These are phyloP conservation scores for Stenichneumon culpator DNA, from an alignment of 2,888 invertebrate species.

Conservation along the genomic window DNA sequence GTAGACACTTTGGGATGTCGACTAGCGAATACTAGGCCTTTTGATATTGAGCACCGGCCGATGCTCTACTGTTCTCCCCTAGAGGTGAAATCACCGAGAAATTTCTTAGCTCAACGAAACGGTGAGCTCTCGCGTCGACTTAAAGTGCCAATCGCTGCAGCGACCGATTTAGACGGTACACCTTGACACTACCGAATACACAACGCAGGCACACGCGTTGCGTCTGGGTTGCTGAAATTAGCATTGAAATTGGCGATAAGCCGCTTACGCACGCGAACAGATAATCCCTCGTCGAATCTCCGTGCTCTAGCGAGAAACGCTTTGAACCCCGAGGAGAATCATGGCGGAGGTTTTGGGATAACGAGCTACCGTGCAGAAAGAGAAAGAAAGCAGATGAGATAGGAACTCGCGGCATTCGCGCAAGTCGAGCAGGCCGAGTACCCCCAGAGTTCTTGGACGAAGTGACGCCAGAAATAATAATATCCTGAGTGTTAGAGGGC, in stretches of 20 bases:
- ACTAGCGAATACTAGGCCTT: no score
- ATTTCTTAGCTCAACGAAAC: not conserved
- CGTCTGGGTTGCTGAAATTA: slow-evolving; percentile 76
- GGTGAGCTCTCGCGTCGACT: not conserved
- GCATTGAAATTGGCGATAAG: slow-evolving; percentile 81
- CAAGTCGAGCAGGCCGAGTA: slow-evolving; percentile 32
- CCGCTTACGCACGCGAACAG: slow-evolving; percentile 75
- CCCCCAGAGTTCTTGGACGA: slow-evolving; percentile 37
- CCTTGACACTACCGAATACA: not conserved
- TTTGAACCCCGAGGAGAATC: slow-evolving; percentile 71
- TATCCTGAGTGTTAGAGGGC: slow-evolving; percentile 63
- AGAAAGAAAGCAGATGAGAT: slow-evolving; percentile 36
- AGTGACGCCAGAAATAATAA: slow-evolving; percentile 77
- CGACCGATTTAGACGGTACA: not conserved
- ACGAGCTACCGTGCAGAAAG: slow-evolving; percentile 8
- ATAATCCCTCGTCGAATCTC: slow-evolving; percentile 81
- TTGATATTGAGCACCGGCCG: no score
- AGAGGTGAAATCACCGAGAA: not conserved
- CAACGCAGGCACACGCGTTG: slow-evolving; percentile 21
- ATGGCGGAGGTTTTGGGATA: not conserved
- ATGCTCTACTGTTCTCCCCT: not conserved
- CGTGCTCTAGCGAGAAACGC: slow-evolving; percentile 66
- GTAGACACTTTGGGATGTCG: no score
- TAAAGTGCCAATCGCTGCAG: not conserved
- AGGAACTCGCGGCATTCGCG: slow-evolving; percentile 53